phyloP scores from a whole-genome alignment of 2,888 invertebrate genomes.

The Malthinus seriepunctatus region DNA sequence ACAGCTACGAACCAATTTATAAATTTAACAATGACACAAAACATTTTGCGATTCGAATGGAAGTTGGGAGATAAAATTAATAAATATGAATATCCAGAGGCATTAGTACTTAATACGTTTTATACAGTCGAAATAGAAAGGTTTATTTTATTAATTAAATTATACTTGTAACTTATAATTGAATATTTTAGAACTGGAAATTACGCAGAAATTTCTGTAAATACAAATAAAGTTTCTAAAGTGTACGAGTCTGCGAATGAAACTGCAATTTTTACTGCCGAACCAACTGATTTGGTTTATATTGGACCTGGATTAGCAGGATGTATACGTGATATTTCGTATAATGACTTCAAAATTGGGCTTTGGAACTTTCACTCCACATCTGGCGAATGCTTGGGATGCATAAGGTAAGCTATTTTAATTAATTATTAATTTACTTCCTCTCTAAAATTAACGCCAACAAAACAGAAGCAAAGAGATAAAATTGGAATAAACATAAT shows the following conservation, averaged over 20 bases:
- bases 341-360: constrained; percentile 79
- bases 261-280: constrained; percentile 26
- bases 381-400: constrained; percentile 56
- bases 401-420: constrained; percentile 40
- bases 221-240: background rate
- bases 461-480: background rate
- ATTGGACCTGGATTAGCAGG: constrained; percentile 64
- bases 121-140: constrained; percentile 37
- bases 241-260: constrained; percentile 4
- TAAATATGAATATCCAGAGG: background rate
- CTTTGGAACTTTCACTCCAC: constrained; percentile 85
- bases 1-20: constrained; percentile 37
- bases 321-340: constrained; percentile 77
- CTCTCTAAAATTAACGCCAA: background rate
- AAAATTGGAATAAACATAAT: too few species aligned
- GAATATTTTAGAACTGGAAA: constrained; percentile 12
- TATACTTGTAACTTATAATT: background rate
- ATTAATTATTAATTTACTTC: background rate
- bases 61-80: constrained; percentile 21
- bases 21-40: constrained; percentile 36
- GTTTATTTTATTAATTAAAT: constrained; percentile 27
- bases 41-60: constrained; percentile 34
- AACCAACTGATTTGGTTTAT: constrained; percentile 27
- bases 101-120: constrained; percentile 13
- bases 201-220: constrained; percentile 14